These are phyloP conservation scores for Drosophila setosimentum DNA, from an alignment of 2,888 invertebrate genomes.

Conservation along the genomic window DNA sequence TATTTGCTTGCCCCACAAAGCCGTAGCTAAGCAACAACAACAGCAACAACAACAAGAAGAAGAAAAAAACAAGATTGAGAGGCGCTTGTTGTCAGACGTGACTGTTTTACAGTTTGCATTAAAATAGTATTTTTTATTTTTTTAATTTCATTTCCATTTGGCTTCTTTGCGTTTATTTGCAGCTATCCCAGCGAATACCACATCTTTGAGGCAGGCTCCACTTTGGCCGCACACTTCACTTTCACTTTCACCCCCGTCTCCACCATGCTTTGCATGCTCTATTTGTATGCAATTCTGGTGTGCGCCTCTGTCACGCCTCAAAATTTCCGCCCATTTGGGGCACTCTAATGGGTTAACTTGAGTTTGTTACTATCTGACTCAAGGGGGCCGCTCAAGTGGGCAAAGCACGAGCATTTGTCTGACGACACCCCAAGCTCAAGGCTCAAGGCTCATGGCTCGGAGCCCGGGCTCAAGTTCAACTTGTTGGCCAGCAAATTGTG, in stretches of 20 bases:
- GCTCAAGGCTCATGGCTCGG: constrained; percentile 21
- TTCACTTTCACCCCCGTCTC: constrained; percentile 13
- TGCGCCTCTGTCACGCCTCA: constrained; percentile 2
- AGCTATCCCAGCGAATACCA: constrained; percentile 4
- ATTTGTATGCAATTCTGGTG: constrained; percentile 53
- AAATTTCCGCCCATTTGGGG: constrained; percentile 14
- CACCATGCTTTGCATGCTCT: background rate
- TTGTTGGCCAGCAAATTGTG: constrained; percentile 71
- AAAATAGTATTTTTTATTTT: constrained; percentile 52
- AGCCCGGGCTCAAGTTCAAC: constrained; percentile 69
- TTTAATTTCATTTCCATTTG: constrained; percentile 50
- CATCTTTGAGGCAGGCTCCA: constrained; percentile 24
- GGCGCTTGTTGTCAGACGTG: constrained; percentile 57
- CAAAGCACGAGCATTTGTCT: constrained; percentile 75
- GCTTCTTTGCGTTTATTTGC: constrained; percentile 39
- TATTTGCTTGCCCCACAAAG: constrained; percentile 78
- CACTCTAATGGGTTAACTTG: constrained; percentile 81
- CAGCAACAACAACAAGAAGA: constrained; percentile 22
- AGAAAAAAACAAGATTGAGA: background rate
- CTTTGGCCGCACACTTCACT: constrained; percentile 15
- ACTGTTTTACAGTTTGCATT: constrained; percentile 67
- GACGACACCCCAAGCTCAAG: constrained; percentile 48
- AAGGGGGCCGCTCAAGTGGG: constrained; percentile 69
- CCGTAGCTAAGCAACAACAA: constrained; percentile 62
- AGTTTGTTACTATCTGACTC: constrained; percentile 74